Conservation (phyloP, 2,888 invertebrate genomes). For the Orthonychiurus folsomi region DNA sequence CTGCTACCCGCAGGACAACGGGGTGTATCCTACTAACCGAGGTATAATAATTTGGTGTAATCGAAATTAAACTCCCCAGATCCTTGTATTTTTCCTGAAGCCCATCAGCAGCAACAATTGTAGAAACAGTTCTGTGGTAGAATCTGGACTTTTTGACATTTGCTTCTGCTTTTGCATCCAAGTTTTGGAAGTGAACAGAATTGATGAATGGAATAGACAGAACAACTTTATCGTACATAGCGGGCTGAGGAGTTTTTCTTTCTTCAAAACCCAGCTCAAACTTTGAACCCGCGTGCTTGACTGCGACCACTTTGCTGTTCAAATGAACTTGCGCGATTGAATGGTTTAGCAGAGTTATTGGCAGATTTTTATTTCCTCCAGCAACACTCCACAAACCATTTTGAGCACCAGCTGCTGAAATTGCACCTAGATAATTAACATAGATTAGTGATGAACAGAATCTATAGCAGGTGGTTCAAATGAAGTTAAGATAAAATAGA, state of each 20-base stretch:
- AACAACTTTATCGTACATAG: conserved; percentile 51
- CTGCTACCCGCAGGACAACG: conserved; percentile 29
- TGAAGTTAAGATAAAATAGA: neutral
- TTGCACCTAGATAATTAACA: conserved; percentile 44
- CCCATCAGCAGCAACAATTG: conserved; percentile 50
- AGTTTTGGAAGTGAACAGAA: conserved; percentile 43
- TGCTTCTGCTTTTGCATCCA: conserved; percentile 40
- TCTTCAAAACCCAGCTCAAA: conserved; percentile 15
- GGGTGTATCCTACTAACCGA: conserved; percentile 41
- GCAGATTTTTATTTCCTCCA: conserved; percentile 52
- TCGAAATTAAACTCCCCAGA: conserved; percentile 46
- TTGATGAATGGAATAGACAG: conserved; percentile 51
- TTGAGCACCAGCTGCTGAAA: conserved; percentile 51
- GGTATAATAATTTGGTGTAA: conserved; percentile 47
- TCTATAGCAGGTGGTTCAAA: neutral
- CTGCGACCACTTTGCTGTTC: conserved; percentile 26
- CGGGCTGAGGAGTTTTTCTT: conserved; percentile 4
- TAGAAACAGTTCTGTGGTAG: conserved; percentile 52
- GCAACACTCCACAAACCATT: conserved; percentile 52
- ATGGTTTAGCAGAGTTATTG: conserved; percentile 44
- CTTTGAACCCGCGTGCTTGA: conserved; percentile 40
- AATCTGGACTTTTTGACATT: conserved; percentile 40
- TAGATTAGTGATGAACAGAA: neutral
- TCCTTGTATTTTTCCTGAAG: conserved; percentile 41
- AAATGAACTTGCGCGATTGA: conserved; percentile 45